Base-by-base conservation (phyloP, 2,113 vertebrate species). In the Vicugna pacos region DNA sequence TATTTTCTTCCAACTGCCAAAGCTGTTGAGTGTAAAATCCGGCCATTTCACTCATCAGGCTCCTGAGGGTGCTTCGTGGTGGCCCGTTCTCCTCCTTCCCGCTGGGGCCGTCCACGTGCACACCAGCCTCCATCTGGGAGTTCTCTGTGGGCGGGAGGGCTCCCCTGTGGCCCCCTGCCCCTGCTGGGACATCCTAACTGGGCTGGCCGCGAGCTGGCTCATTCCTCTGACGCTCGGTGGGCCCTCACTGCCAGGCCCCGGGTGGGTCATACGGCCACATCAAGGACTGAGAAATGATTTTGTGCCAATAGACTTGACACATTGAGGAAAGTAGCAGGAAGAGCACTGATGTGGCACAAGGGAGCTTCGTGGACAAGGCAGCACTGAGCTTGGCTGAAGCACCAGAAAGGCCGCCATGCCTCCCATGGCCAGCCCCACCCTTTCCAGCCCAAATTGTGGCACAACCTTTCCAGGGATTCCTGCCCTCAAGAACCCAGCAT, bases 101-200 rank as follows among this genome's bases (percentile, higher is more conserved):
- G 3, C 24, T 20, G 20, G 84, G 1, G 16, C n/a, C 42, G 3
- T 9, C 32, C 60, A 15, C 42, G n/a, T 5, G 5, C 9, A 38
- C 48, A 32, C 54, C 38, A 22, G 54, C 19, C 3, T 9, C 13
- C 46, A 13, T 2, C 5, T 0, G 38, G n/a, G 70, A 35, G n/a
- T 14, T 30, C 52, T 62, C 26, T 1, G 2, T 2, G 38, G 54
- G 11, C 3, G 28, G 2, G 26, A 42, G 32, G 48, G 7, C 30
- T 52, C 81, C 54, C 35, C 15, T 1, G 1, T 1, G 22, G 35
- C 22, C 38, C 60, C 58, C 77, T 3, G 30, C 42, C 38, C 28
- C 72, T 15, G 22, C 0, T 2, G 22, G 0, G 2, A 42, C 17
- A 20, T 50, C 87, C 56, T 19, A 38, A 10, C 30, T 0, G 6